phyloP scores from a whole-genome alignment of 1,140 invertebrate species.

The Sycophaga agraensis region DNA sequence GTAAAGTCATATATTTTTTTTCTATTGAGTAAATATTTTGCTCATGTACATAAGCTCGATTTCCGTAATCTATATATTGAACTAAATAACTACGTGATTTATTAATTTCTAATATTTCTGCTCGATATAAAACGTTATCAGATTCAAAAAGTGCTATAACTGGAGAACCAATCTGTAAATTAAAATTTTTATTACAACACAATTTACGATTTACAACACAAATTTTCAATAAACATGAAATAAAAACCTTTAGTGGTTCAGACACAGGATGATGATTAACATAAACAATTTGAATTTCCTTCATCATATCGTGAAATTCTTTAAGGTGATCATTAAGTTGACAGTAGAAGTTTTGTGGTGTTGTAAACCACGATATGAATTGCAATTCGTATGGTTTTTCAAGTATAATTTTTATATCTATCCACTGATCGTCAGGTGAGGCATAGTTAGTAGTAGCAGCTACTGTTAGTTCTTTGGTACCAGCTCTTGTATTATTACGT shows the following conservation, averaged over 20 bases:
- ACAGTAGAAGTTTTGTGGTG: constrained; percentile 70
- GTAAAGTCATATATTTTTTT: constrained; percentile 65
- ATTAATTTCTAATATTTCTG: constrained; percentile 62
- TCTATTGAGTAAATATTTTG: constrained; percentile 70
- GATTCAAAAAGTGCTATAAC: constrained; percentile 69
- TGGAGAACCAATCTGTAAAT: constrained; percentile 59
- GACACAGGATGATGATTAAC: constrained; percentile 53
- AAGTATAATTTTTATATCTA: constrained; percentile 37
- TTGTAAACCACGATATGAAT: constrained; percentile 67
- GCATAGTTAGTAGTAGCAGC: constrained; percentile 44
- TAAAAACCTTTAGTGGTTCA: constrained; percentile 39
- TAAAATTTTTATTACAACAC: constrained; percentile 5
- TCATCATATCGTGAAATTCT: constrained; percentile 68
- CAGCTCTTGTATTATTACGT: constrained; percentile 12
- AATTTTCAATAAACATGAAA: constrained; percentile 15
- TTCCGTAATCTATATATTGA: constrained; percentile 75
- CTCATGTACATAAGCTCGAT: constrained; percentile 62
- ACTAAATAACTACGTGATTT: constrained; percentile 63
- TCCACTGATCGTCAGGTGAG: constrained; percentile 47
- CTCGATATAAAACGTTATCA: constrained; percentile 70
- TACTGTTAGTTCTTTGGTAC: neutral
- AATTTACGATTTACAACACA: neutral
- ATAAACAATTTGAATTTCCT: constrained; percentile 68
- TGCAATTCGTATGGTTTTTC: constrained; percentile 50
- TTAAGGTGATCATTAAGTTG: constrained; percentile 54